Percentiles rank a stretch among this genome's conserved stretches.
Evolutionary conservation across 2,797 vertebrate species (phyloP).

Genomic region (Esox lucius): DNA sequence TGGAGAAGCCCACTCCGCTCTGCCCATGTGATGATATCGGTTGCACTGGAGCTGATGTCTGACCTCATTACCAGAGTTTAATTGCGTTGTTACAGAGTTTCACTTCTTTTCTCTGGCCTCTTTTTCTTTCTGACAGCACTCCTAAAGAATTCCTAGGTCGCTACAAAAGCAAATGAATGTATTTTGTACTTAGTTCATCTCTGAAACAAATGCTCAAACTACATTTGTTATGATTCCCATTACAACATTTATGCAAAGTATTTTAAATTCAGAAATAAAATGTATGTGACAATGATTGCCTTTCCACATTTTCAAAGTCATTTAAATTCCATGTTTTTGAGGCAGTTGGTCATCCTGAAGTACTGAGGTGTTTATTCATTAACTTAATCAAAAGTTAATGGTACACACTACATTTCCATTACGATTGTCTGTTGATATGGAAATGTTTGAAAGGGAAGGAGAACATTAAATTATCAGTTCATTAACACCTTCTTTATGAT

Average conservation of each 20-base stretch:
- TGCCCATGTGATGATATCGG: constrained; percentile 94
- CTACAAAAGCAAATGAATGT: constrained; percentile 82
- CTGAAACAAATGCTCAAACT: constrained; percentile 50
- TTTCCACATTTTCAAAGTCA: too few species aligned
- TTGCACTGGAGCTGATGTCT: constrained; percentile 95
- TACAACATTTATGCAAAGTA: background rate
- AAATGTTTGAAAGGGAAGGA: constrained; percentile 55
- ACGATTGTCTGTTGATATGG: constrained; percentile 53
- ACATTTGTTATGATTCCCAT: background rate
- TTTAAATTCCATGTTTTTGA: too few species aligned
- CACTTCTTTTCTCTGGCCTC: constrained; percentile 87
- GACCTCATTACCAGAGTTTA: constrained; percentile 99
- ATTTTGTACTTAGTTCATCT: constrained; percentile 81
- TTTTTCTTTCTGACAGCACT: constrained; percentile 88
- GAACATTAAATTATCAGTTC: constrained; percentile 58
- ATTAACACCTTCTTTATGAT: constrained; percentile 74
- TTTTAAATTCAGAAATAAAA: background rate
- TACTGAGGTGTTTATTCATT: background rate
- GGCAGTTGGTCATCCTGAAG: background rate
- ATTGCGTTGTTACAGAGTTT: constrained; percentile 98
- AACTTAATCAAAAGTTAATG: background rate
- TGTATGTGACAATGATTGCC: background rate
- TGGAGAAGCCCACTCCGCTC: constrained; percentile 82
- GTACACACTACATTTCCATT: background rate
- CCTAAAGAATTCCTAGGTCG: constrained; percentile 78